Conservation (phyloP, 2,113 vertebrate species). For the Campylomormyrus numenius region DNA sequence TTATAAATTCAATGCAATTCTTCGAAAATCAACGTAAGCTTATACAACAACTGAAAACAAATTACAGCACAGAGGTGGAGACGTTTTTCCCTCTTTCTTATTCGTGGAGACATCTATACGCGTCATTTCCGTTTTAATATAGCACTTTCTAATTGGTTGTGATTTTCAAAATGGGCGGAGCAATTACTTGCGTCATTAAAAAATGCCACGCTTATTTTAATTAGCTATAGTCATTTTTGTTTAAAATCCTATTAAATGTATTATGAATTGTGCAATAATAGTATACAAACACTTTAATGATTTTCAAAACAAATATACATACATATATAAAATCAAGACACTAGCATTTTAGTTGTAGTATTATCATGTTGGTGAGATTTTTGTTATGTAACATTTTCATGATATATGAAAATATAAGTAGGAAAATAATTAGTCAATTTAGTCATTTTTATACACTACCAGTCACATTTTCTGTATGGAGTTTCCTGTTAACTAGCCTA, state of each 20-base stretch:
- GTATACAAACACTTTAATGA: neutral
- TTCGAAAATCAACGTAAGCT: neutral
- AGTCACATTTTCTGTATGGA: neutral
- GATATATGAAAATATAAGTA: neutral
- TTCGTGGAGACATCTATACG: neutral
- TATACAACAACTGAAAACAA: conserved; percentile 3
- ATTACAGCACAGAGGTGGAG: neutral
- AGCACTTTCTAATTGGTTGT: neutral
- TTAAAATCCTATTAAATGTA: neutral
- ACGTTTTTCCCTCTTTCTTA: neutral
- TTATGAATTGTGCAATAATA: neutral
- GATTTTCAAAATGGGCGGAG: conserved; percentile 6
- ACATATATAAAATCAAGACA: neutral
- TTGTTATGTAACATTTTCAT: neutral
- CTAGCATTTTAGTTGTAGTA: neutral
- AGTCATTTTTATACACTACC: neutral
- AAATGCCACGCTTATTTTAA: neutral
- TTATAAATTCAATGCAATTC: neutral
- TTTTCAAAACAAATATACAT: neutral
- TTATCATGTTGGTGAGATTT: neutral
- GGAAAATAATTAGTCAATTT: neutral
- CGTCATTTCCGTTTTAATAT: conserved; percentile 17
- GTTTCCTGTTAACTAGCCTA: neutral
- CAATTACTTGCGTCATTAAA: neutral
- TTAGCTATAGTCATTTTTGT: neutral